Base-by-base conservation (phyloP, 2,888 invertebrate species). In the Halictus ligatus region DNA sequence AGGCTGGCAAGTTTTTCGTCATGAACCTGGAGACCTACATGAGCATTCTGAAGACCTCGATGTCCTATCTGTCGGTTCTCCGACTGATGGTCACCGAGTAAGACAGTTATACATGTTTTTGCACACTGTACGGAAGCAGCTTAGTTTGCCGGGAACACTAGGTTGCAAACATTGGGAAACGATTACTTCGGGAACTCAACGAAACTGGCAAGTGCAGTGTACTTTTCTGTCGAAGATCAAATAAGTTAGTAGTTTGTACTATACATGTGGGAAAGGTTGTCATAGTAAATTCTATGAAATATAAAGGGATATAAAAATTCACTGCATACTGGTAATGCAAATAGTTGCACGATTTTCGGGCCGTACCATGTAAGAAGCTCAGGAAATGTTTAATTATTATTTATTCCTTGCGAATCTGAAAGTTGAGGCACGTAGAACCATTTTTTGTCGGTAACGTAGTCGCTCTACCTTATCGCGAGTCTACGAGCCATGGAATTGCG, bases 1-100 rank as follows among this genome's bases (percentile, higher is more conserved):
- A 6, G 0, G 83, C 83, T 25, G 83, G 78, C 10, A 75, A 21
- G 7, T 54, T 75, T 15, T 83, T 78, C 6, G n/a, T 72, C 2
- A 1, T 84, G 10, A 80, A 84, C 13, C 46, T 78, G 35, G 75
- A 84, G 50, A 83, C 60, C 15, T 83, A 72, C 43, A 75, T 54
- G 78, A 78, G 25, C n/a, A 83, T 84, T 6, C 6, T 83, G 1
- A 84, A 72, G 71, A 64, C 75, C 5, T 84, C 84, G 29, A 64
- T 76, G 50, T 82, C 84, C 13, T 84, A 82, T 18, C 69, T 82
- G 0, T 84, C 84, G 10, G 60, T 84, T n/a, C 58, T 84, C 1
- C 82, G 78, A 29, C 58, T 75, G 1, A 84, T 82, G 84, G 1
- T 84, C 25, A 58, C 35, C 15, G 0, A n/a, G n/a, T 81, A 40